Evolutionary conservation across 2,113 vertebrate species (phyloP), one percentile per base, ranked within the genome.

Genomic region (Eubucco bourcierii): DNA sequence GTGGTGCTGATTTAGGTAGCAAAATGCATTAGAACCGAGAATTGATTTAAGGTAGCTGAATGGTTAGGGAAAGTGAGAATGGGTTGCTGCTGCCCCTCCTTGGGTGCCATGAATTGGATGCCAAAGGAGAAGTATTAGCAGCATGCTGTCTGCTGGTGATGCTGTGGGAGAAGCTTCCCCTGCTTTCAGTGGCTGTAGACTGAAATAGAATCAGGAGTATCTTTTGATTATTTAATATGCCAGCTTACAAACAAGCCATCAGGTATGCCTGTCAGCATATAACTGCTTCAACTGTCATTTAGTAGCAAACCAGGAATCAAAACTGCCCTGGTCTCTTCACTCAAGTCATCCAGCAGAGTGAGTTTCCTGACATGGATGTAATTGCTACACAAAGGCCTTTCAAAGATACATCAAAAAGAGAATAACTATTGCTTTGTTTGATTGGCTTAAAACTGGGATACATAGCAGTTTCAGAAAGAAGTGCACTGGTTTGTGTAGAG

Each of bases 41-140:
- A 91, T 61, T 73, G 67, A 9, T 84, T 25, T 66, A 65, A 34
- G 0, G 3, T 44, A 87, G 70, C 41, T 60, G 58, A 88, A 31
- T 0, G 0, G 31, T 28, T 41, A 28, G 23, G 34, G 31, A 72
- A 52, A 73, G 59, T 2, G 47, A 37, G 39, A 25, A 50, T 24
- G 47, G 23, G n/a, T 10, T 76, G 31, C 25, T 2, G 1, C 64
- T 58, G 72, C 46, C 29, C 31, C 11, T 73, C n/a, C 58, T 18
- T 3, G 0, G 7, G 27, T 9, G 24, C 68, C 63, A 37, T 7
- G 10, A 16, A 37, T 17, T 10, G 0, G 0, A 2, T 2, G 19
- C 50, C 63, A 68, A 37, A 68, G 50, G 34, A 29, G 50, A 39
- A 29, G 31, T 4, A 25, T 1, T 1, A 61, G 47, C 25, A 72